A percentile compares a stretch with the other conserved stretches of the same genome.
Evolutionary conservation across 1,140 invertebrate species (phyloP).

Genomic region (Ectropis grisescens): DNA sequence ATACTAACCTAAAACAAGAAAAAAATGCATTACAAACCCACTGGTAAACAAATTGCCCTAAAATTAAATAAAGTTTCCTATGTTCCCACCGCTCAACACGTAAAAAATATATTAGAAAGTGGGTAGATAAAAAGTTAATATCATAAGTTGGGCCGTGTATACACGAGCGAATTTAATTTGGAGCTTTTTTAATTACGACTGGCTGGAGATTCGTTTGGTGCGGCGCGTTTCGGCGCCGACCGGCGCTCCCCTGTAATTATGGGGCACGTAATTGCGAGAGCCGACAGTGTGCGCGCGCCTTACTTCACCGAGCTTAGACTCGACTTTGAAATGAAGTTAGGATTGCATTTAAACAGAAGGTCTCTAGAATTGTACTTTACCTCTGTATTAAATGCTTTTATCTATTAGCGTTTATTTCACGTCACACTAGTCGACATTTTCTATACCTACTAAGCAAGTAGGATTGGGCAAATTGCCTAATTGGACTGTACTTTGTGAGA

Average conservation of each 20-base stretch:
- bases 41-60: too few species aligned
- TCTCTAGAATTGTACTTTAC: too few species aligned
- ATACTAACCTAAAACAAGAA: constrained; percentile 60
- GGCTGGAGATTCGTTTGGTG: constrained; percentile 35
- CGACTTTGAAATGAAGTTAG: too few species aligned
- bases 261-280: constrained; percentile 56
- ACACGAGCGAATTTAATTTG: constrained; percentile 68
- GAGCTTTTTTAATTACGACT: constrained; percentile 66
- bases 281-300: constrained; percentile 27
- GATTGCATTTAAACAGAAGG: too few species aligned
- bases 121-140: constrained; percentile 63
- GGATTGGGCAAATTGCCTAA: too few species aligned
- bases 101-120: constrained; percentile 56
- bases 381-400: too few species aligned
- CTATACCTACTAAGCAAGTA: too few species aligned
- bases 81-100: constrained; percentile 24
- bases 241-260: constrained; percentile 62
- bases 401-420: too few species aligned
- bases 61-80: constrained; percentile 11
- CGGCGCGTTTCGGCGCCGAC: constrained; percentile 54
- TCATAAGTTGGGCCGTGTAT: constrained; percentile 51
- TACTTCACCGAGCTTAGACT: constrained; percentile 26
- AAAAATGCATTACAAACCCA: constrained; percentile 3
- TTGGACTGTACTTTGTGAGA: too few species aligned
- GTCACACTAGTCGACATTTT: too few species aligned